Conservation (phyloP, 2,888 invertebrate species). For the Plagodis dolabraria region DNA sequence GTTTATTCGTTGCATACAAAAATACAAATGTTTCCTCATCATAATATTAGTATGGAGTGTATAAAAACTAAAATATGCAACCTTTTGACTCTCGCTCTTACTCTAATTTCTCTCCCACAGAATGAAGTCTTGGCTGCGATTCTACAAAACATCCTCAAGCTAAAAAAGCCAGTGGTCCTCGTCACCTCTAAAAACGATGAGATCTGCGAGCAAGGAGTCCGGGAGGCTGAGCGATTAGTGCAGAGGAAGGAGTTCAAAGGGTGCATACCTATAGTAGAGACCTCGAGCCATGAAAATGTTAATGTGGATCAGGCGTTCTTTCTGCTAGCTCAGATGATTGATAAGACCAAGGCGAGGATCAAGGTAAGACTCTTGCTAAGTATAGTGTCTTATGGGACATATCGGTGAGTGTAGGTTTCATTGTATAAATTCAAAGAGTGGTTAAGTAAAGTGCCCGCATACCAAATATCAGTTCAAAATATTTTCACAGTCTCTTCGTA, state of each 20-base stretch:
- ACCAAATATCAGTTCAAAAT: too few species aligned
- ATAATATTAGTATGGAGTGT: too few species aligned
- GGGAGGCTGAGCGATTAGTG: constrained; percentile 95
- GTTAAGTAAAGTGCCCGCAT: too few species aligned
- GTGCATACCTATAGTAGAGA: constrained; percentile 95
- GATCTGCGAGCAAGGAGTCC: constrained; percentile 92
- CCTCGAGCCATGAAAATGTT: constrained; percentile 97
- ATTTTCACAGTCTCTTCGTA: neutral
- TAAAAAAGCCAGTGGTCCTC: constrained; percentile 97
- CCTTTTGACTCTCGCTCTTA: neutral
- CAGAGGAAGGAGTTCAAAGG: constrained; percentile 95
- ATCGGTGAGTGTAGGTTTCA: too few species aligned
- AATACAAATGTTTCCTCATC: too few species aligned
- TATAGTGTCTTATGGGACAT: too few species aligned
- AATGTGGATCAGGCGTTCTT: constrained; percentile 97
- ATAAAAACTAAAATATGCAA: too few species aligned
- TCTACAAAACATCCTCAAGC: constrained; percentile 93
- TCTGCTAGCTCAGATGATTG: constrained; percentile 95
- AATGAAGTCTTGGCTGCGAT: constrained; percentile 92
- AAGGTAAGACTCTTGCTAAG: constrained; percentile 58
- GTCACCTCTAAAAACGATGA: constrained; percentile 99
- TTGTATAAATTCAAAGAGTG: too few species aligned
- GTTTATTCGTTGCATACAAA: too few species aligned
- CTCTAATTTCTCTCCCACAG: constrained; percentile 44
- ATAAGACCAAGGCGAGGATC: constrained; percentile 92